These are phyloP conservation scores for Crotalus helleri DNA, from an alignment of 2,113 vertebrate species.

Conservation along the genomic window DNA sequence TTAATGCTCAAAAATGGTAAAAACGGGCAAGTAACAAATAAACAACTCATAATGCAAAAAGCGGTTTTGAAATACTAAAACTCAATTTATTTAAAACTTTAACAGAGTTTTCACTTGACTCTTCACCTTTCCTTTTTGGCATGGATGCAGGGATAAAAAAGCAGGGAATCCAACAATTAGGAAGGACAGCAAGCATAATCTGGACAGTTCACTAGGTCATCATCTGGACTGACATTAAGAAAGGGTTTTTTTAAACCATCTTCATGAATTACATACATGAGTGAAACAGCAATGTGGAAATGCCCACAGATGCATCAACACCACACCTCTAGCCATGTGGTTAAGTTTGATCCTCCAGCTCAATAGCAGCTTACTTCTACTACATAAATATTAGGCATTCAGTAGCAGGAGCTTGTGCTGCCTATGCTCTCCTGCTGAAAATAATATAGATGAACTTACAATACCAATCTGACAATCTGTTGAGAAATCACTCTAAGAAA, in stretches of 20 bases:
- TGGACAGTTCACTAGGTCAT: neutral
- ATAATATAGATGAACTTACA: neutral
- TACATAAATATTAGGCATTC: neutral
- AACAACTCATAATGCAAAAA: neutral
- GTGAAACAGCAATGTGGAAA: neutral
- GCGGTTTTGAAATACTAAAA: neutral
- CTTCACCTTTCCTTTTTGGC: neutral
- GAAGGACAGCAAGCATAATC: neutral
- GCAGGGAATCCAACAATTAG: neutral
- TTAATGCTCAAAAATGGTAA: slow-evolving; percentile 40
- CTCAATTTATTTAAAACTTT: neutral
- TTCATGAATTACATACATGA: neutral
- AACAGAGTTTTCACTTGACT: neutral
- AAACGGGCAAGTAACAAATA: neutral
- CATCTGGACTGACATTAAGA: neutral
- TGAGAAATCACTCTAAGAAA: neutral
- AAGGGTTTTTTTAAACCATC: neutral
- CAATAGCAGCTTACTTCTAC: neutral
- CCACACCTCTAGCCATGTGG: neutral
- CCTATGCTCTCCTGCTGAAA: neutral
- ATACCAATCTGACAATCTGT: neutral
- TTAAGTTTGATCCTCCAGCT: neutral
- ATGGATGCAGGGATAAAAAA: neutral
- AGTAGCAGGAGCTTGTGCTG: neutral
- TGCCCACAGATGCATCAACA: neutral